Percentiles rank a stretch among this genome's conserved stretches.
Conservation (phyloP, 2,113 vertebrate species). For the Beaufortia kweichowensis region DNA sequence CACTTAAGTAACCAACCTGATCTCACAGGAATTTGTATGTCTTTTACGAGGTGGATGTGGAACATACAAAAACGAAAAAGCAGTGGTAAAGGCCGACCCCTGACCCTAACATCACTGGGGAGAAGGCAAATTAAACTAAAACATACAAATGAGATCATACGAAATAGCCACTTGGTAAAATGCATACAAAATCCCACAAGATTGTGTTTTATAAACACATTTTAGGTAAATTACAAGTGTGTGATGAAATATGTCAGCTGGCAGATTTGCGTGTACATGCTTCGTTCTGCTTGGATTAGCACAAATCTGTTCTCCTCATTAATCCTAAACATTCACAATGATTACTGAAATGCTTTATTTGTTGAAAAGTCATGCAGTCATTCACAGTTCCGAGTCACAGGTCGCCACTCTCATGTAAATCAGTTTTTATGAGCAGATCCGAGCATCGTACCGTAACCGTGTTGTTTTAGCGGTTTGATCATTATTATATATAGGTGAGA, state of each 20-base stretch:
- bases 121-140: too few relatives aligned
- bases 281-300: conserved; percentile 7
- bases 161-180: too few relatives aligned
- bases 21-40: too few relatives aligned
- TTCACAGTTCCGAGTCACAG: neutral
- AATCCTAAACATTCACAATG: neutral
- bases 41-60: too few relatives aligned
- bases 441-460: conserved; percentile 5
- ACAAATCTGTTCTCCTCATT: conserved; percentile 9
- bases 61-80: too few relatives aligned
- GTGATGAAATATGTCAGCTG: conserved; percentile 1
- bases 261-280: neutral
- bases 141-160: too few relatives aligned
- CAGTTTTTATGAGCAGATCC: neutral
- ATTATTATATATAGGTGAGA: conserved; percentile 45
- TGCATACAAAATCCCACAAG: too few relatives aligned
- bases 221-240: neutral
- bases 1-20: too few relatives aligned
- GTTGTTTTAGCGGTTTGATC: conserved; percentile 36
- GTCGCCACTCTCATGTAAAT: neutral
- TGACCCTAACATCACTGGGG: too few relatives aligned
- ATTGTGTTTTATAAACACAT: conserved; percentile 18
- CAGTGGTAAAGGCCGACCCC: too few relatives aligned
- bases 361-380: neutral
- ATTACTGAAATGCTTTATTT: neutral